phyloP scores from a whole-genome alignment of 2,797 vertebrate species.

The Phrynocephalus forsythii region DNA sequence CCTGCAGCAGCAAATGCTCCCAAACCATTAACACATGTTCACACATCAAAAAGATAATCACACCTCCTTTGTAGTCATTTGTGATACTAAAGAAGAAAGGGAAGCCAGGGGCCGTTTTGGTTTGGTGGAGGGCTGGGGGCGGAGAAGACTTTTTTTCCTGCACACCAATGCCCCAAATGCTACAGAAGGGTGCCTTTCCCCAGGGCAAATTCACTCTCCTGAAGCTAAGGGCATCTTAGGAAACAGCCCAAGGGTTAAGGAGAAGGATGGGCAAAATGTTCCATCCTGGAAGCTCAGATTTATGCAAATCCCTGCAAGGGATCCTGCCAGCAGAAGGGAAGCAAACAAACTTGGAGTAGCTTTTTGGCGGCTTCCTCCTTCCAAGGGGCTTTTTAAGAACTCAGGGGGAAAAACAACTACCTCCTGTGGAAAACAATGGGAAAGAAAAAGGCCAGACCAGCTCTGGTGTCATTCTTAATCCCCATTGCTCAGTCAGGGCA shows the following conservation, averaged over 20 bases:
- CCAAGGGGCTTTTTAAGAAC: too few species aligned
- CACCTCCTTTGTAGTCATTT: constrained; percentile 2
- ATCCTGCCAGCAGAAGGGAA: background rate
- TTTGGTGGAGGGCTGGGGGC: too few species aligned
- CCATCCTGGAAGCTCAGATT: background rate
- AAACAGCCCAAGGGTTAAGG: background rate
- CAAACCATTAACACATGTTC: constrained; percentile 17
- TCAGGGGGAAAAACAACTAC: too few species aligned
- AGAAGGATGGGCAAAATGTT: background rate
- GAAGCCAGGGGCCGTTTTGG: background rate
- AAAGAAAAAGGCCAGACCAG: too few species aligned
- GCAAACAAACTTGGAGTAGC: background rate
- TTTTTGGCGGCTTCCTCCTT: background rate
- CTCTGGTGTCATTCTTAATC: too few species aligned
- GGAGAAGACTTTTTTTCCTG: background rate
- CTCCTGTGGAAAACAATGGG: too few species aligned
- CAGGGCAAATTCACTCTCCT: background rate
- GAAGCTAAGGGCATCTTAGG: background rate
- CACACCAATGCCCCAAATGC: background rate
- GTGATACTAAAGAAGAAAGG: background rate
- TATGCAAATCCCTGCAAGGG: background rate
- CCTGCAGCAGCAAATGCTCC: constrained; percentile 12
- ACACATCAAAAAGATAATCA: constrained; percentile 17
- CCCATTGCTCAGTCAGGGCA: too few species aligned
- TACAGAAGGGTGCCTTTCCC: background rate